A percentile compares a stretch with the other conserved stretches of the same genome.
Evolutionary conservation across 2,888 invertebrate genomes (phyloP).

Genomic region (Thereva unica): DNA sequence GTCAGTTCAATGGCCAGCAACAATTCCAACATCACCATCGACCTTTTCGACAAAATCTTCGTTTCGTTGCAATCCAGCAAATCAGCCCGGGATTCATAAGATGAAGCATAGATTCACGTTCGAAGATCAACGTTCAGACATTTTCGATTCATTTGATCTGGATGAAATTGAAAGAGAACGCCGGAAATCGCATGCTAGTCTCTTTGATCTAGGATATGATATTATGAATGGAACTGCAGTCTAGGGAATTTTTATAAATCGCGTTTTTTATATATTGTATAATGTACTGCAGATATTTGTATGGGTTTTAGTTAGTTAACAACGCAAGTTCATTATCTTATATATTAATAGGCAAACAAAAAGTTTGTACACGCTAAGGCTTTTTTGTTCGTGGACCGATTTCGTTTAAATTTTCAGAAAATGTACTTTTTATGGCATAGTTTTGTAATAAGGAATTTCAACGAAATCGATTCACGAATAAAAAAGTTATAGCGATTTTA

Average conservation of each 20-base stretch:
- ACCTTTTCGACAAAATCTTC: constrained; percentile 49
- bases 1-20: constrained; percentile 54
- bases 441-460: too few species aligned
- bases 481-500: too few species aligned
- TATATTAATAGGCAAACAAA: not conserved
- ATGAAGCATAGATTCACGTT: constrained; percentile 52
- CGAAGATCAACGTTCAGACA: constrained; percentile 46
- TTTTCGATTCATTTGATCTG: constrained; percentile 52
- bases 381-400: too few species aligned
- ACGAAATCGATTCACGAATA: too few species aligned
- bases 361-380: too few species aligned
- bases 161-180: constrained; percentile 57
- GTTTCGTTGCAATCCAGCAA: not conserved
- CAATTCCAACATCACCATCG: constrained; percentile 56
- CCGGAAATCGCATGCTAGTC: constrained; percentile 56
- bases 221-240: constrained; percentile 56
- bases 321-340: not conserved
- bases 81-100: constrained; percentile 6
- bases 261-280: not conserved
- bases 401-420: too few species aligned
- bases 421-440: too few species aligned
- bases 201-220: constrained; percentile 52
- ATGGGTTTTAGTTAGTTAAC: not conserved
- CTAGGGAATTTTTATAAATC: constrained; percentile 40
- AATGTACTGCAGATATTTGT: not conserved